These are phyloP conservation scores for Pangasianodon gigas DNA, from an alignment of 2,113 vertebrate genomes.

Conservation along the genomic window DNA sequence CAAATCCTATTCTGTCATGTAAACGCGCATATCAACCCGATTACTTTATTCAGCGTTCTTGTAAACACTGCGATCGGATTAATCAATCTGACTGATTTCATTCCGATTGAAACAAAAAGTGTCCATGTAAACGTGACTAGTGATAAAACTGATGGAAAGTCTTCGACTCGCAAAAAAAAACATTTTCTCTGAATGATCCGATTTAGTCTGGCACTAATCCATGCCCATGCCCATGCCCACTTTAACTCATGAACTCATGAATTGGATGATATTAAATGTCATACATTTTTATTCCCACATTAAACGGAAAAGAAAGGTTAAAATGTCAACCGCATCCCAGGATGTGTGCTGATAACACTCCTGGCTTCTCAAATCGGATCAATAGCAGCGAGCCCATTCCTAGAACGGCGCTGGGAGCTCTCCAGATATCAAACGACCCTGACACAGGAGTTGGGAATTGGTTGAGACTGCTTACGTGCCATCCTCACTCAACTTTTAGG, in stretches of 20 bases:
- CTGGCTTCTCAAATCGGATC: constrained; percentile 49
- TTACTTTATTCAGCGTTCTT: no score
- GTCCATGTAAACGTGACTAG: no score
- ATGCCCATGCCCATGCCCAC: neutral
- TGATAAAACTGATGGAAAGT: neutral
- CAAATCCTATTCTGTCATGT: no score
- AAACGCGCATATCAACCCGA: no score
- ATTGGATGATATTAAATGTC: neutral
- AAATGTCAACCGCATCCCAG: constrained; percentile 39
- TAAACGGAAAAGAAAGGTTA: constrained; percentile 41
- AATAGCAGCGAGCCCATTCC: constrained; percentile 50
- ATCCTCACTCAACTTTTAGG: constrained; percentile 21
- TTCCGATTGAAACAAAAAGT: no score
- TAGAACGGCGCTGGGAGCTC: constrained; percentile 41
- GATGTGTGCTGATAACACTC: constrained; percentile 33
- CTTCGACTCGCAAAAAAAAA: neutral
- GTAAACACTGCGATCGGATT: no score
- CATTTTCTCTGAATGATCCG: neutral
- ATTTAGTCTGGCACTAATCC: constrained; percentile 1
- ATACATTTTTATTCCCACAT: neutral
- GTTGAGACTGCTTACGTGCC: constrained; percentile 45
- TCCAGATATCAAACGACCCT: constrained; percentile 56
- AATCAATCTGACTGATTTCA: no score
- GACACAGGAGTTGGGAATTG: constrained; percentile 45
- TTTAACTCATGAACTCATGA: constrained; percentile 7